phyloP scores from a whole-genome alignment of 2,888 invertebrate genomes.

The Drosophila kuntzei region DNA sequence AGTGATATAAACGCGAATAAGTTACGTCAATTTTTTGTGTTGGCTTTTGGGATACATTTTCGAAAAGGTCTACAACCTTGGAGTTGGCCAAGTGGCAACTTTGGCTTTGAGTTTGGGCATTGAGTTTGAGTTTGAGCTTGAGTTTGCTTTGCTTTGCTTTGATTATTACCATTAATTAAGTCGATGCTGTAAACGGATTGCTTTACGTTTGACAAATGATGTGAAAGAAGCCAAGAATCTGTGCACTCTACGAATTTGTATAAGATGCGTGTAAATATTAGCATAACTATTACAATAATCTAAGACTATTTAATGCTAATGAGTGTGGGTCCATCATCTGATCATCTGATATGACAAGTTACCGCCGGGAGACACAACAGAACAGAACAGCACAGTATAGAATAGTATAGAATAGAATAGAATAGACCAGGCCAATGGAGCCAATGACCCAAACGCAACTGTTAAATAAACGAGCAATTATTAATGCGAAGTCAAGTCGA shows the following conservation, averaged over 20 bases:
- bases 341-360: conserved; percentile 52
- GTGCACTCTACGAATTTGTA: not conserved
- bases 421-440: conserved; percentile 35
- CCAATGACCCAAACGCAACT: conserved; percentile 75
- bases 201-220: conserved; percentile 72
- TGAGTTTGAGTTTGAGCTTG: not conserved
- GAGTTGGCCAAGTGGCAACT: conserved; percentile 27
- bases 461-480: conserved; percentile 71
- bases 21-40: conserved; percentile 74
- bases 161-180: conserved; percentile 76
- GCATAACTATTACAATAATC: conserved; percentile 71
- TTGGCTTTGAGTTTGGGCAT: conserved; percentile 3
- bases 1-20: conserved; percentile 80
- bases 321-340: conserved; percentile 48
- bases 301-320: conserved; percentile 61
- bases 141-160: conserved; percentile 60
- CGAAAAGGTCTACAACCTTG: conserved; percentile 76
- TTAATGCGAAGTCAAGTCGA: conserved; percentile 59
- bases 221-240: conserved; percentile 44
- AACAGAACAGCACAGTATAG: not conserved
- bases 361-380: conserved; percentile 12
- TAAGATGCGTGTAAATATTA: conserved; percentile 63
- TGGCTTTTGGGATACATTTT: conserved; percentile 46
- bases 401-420: not conserved
- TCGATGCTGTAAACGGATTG: conserved; percentile 64